A percentile compares a stretch with the other conserved stretches of the same genome.
These are phyloP conservation scores for Epistrophella euchroma DNA, from an alignment of 2,888 invertebrate species.

Conservation along the genomic window DNA sequence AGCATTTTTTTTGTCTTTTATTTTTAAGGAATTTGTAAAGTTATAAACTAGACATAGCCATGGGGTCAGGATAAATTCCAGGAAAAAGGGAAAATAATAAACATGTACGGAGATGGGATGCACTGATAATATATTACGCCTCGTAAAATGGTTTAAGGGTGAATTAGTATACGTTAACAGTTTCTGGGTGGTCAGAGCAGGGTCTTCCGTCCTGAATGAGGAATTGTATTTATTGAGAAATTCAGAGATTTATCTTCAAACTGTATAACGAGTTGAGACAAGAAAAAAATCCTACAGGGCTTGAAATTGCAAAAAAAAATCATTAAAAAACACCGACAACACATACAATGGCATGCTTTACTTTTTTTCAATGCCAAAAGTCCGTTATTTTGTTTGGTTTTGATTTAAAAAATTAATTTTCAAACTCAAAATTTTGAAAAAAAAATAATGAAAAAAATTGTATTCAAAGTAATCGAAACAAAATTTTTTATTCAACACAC, in stretches of 20 bases:
- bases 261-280: no score
- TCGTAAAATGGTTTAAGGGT: slow-evolving; percentile 15
- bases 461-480: no score
- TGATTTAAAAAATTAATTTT: no score
- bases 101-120: not conserved
- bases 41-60: not conserved
- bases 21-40: slow-evolving; percentile 20
- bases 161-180: slow-evolving; percentile 1
- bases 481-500: no score
- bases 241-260: not conserved
- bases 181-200: not conserved
- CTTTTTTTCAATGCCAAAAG: no score
- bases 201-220: not conserved
- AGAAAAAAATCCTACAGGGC: no score
- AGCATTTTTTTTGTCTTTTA: not conserved
- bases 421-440: no score
- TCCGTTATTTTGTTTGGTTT: no score
- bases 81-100: not conserved
- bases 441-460: no score
- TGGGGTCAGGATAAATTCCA: not conserved
- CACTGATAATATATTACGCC: slow-evolving; percentile 12
- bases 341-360: no score
- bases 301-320: no score
- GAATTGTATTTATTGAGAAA: not conserved
- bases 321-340: no score